Conservation (phyloP, 2,113 vertebrate genomes). For the Gymnarchus niloticus region DNA sequence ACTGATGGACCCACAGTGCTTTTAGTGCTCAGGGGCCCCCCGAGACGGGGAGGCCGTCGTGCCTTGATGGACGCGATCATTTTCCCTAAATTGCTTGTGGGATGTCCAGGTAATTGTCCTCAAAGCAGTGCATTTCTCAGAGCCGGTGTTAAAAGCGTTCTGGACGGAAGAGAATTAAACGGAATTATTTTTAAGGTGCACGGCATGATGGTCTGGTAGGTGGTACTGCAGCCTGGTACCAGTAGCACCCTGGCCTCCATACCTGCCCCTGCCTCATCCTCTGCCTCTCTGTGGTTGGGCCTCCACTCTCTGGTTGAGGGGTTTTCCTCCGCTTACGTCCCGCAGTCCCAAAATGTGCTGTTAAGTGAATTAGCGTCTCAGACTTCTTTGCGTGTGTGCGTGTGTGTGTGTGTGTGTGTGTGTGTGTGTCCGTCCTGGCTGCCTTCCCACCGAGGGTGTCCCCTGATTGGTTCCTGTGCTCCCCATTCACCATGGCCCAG, state of each 20-base stretch:
- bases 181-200: neutral
- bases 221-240: neutral
- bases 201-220: neutral
- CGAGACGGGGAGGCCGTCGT: neutral
- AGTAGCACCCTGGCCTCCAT: neutral
- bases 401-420: neutral
- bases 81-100: neutral
- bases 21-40: neutral
- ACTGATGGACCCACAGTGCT: neutral
- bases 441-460: neutral
- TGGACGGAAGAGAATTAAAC: neutral
- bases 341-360: no score
- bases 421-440: neutral
- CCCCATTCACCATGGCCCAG: neutral
- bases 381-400: neutral
- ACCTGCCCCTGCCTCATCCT: neutral
- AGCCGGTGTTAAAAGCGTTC: neutral
- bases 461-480: neutral
- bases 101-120: constrained; percentile 12
- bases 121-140: neutral
- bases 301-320: neutral
- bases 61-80: neutral
- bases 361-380: no score
- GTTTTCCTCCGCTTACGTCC: no score
- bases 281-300: neutral